Conservation (phyloP, 64 coral and sea anemone genomes). For the Actinia equina region DNA sequence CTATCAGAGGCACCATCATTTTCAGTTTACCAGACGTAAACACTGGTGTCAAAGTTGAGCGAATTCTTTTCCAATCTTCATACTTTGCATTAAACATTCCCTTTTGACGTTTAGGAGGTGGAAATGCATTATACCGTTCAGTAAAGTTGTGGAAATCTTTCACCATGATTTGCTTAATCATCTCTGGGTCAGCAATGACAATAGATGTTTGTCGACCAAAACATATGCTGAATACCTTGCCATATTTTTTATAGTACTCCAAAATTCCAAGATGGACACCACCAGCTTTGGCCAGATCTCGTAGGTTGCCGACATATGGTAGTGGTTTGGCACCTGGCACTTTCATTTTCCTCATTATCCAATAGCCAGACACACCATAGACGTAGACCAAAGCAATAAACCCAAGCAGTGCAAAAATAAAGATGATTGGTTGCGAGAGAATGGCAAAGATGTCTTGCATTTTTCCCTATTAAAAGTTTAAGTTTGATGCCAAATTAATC, state of each 20-base stretch:
- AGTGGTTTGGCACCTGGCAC: conserved; percentile 55
- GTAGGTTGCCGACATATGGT: conserved; percentile 60
- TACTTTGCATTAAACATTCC: conserved; percentile 7
- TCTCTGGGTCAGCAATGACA: conserved; percentile 57
- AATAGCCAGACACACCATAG: conserved; percentile 36
- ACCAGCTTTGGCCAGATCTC: conserved; percentile 34
- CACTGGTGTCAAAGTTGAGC: conserved; percentile 58
- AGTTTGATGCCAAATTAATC: no score
- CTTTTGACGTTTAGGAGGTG: not conserved
- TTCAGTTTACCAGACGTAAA: conserved; percentile 59
- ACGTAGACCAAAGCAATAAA: conserved; percentile 33
- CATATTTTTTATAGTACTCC: conserved; percentile 53
- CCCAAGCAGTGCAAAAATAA: not conserved
- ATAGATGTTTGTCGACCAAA: conserved; percentile 11
- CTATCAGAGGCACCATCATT: conserved; percentile 41
- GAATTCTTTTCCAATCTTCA: conserved; percentile 58
- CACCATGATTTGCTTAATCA: conserved; percentile 47
- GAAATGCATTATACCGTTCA: conserved; percentile 9
- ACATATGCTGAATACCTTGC: conserved; percentile 49
- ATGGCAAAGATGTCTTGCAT: not conserved
- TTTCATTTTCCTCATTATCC: conserved; percentile 47
- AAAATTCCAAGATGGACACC: conserved; percentile 39
- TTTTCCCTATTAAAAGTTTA: no score
- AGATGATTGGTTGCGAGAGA: not conserved
- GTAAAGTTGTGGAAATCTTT: conserved; percentile 72